Conservation (phyloP, 2,888 invertebrate genomes). For the Ctenicera cuprea region DNA sequence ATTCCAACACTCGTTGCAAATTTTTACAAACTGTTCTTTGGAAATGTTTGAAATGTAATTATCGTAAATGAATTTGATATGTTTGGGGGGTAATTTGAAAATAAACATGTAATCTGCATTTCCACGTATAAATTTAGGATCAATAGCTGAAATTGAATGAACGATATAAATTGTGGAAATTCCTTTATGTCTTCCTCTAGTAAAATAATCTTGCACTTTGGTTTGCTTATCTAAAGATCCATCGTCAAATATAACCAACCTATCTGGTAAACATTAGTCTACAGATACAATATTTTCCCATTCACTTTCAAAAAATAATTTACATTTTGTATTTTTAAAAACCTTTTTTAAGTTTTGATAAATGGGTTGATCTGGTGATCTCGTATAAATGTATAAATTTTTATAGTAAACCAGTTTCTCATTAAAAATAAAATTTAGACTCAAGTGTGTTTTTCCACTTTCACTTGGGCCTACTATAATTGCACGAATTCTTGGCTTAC, state of each 20-base stretch:
- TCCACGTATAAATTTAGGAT: slow-evolving; percentile 5
- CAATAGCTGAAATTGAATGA: slow-evolving; percentile 5
- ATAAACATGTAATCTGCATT: slow-evolving; percentile 5
- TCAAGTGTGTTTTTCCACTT: no score
- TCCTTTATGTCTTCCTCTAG: background rate
- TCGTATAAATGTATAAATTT: no score
- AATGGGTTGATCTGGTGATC: no score
- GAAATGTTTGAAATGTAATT: background rate
- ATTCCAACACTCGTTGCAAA: slow-evolving; percentile 2
- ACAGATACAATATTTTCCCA: no score
- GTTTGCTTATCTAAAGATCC: slow-evolving; percentile 2
- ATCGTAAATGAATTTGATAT: background rate
- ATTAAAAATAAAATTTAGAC: no score
- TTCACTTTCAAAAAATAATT: no score
- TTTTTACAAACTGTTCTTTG: slow-evolving; percentile 2
- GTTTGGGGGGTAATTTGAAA: background rate
- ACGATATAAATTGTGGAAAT: slow-evolving; percentile 5
- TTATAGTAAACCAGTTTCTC: no score
- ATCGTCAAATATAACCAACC: slow-evolving; percentile 1
- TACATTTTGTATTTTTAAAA: no score
- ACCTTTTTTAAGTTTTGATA: no score
- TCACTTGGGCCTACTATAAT: no score
- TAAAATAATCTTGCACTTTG: background rate
- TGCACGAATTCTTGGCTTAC: no score
- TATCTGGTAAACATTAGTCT: background rate